Evolutionary conservation across 2,888 invertebrate species (phyloP), one percentile per base, ranked within the genome.

Genomic region (Epinotia ramella): DNA sequence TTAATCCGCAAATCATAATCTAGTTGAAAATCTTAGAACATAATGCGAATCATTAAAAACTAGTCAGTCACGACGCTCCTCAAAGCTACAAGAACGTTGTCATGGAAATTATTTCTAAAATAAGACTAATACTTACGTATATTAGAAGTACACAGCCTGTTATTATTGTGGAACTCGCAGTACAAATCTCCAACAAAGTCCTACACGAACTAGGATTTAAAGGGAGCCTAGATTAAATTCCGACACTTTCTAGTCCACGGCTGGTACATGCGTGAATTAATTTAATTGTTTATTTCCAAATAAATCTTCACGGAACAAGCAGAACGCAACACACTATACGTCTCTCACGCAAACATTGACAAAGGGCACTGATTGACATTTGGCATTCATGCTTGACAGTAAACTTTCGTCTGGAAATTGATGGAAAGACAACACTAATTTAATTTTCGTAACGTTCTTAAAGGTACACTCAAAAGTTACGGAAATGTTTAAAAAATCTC

Each of bases 201-300:
- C 62, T 28, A 49, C 28, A 57, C 40, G 13, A 46, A 57, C 20
- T 20, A 71, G 59, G 60, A 64, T 16, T 60, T 71, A 18, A 28
- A 60, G 20, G 16, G 66, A 28, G 53, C 44, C 44, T 53, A 56
- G 9, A 20, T 44, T 9, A 18, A 40, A 53, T 62, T 7, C 28
- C 13, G 20, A 28, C 60, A 72, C 71, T 72, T 3, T 60, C 18
- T 18, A 70, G 60, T 66, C 24, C 62, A 63, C 56, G 11, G 33
- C 16, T 18, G 16, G 60, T 40, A 44, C 63, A 46, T 62, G 33
- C 33, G 62, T 72, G 65, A 76, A 62, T 67, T 72, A 59, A 60
- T 72, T 72, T 56, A 62, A 57, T 76, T 76, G 66, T 67, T 72
- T 67, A 67, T 72, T 71, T 76, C 72, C 56, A 72, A 76, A 76